These are phyloP conservation scores for Hybognathus amarus DNA, from an alignment of 2,797 vertebrate genomes.

Conservation along the genomic window DNA sequence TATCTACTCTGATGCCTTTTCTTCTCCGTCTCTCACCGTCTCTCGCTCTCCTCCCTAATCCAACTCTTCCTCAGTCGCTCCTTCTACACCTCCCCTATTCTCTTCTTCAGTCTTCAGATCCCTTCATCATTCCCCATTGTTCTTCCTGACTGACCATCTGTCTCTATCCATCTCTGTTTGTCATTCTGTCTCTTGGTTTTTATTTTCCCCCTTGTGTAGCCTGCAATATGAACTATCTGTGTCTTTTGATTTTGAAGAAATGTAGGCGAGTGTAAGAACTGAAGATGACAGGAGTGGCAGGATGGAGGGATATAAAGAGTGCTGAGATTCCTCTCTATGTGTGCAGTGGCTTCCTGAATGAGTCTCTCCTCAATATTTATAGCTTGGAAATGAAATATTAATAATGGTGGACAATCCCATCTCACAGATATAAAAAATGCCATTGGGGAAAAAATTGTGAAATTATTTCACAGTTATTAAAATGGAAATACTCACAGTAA, in stretches of 20 bases:
- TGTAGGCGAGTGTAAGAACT: neutral
- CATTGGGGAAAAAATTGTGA: neutral
- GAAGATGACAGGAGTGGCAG: neutral
- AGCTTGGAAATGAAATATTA: conserved; percentile 7
- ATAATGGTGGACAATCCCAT: neutral
- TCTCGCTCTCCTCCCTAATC: neutral
- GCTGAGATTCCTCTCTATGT: conserved; percentile 18
- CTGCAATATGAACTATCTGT: neutral
- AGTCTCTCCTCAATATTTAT: conserved; percentile 22
- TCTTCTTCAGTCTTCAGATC: conserved; percentile 7
- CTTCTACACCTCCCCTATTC: neutral
- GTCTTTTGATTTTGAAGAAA: conserved; percentile 10
- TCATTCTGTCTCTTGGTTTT: neutral
- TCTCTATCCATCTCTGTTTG: conserved; percentile 14
- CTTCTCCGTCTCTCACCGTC: neutral
- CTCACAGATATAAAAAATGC: conserved; percentile 3
- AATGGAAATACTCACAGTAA: neutral
- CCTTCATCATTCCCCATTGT: conserved; percentile 15
- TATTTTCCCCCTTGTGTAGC: neutral
- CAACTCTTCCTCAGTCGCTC: neutral
- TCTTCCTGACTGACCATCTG: conserved; percentile 21
- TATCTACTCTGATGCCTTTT: neutral
- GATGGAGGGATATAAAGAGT: conserved; percentile 3
- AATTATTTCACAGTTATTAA: neutral
- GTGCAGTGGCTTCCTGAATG: neutral